Evolutionary conservation across 30 jellyfish, hydroid and myxozoan genomes (phyloP).

Genomic region (Catostylus mosaicus): DNA sequence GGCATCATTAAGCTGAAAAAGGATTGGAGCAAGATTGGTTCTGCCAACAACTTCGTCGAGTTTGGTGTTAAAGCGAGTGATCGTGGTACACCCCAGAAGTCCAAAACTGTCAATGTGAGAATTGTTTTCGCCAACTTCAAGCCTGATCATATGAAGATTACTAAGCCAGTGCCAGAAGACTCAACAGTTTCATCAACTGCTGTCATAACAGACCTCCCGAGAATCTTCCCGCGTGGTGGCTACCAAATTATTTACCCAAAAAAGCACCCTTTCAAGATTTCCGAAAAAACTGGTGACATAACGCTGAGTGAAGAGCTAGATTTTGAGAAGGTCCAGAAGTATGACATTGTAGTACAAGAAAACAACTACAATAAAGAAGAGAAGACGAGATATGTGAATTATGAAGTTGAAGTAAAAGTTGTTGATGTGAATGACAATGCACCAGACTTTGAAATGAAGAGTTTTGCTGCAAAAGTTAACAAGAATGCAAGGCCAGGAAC

Average conservation of each 20-base stretch:
- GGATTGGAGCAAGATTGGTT: conserved; percentile 48
- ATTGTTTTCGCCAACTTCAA: conserved; percentile 80
- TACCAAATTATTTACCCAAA: conserved; percentile 86
- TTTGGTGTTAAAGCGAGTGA: conserved; percentile 88
- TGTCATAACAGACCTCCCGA: conserved; percentile 69
- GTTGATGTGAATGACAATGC: conserved; percentile 86
- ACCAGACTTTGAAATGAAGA: conserved; percentile 85
- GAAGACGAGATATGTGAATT: conserved; percentile 62
- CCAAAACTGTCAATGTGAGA: conserved; percentile 59
- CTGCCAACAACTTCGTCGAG: conserved; percentile 69
- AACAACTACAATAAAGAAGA: conserved; percentile 38
- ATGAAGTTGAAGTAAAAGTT: conserved; percentile 71
- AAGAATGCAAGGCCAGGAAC: conserved; percentile 97
- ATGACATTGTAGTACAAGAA: conserved; percentile 81
- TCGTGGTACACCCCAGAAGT: conserved; percentile 58
- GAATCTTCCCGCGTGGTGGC: conserved; percentile 69
- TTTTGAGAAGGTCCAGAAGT: conserved; percentile 67
- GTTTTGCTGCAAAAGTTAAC: conserved; percentile 72
- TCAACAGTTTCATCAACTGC: conserved; percentile 48
- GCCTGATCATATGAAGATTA: conserved; percentile 74
- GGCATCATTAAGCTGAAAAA: conserved; percentile 73
- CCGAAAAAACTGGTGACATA: conserved; percentile 68
- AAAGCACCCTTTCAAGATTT: conserved; percentile 77
- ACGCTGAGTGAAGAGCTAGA: conserved; percentile 55
- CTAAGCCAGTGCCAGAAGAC: conserved; percentile 69